A percentile compares a stretch with the other conserved stretches of the same genome.
These are phyloP conservation scores for Yponomeuta malinellus DNA, from an alignment of 2,888 invertebrate genomes.

Conservation along the genomic window DNA sequence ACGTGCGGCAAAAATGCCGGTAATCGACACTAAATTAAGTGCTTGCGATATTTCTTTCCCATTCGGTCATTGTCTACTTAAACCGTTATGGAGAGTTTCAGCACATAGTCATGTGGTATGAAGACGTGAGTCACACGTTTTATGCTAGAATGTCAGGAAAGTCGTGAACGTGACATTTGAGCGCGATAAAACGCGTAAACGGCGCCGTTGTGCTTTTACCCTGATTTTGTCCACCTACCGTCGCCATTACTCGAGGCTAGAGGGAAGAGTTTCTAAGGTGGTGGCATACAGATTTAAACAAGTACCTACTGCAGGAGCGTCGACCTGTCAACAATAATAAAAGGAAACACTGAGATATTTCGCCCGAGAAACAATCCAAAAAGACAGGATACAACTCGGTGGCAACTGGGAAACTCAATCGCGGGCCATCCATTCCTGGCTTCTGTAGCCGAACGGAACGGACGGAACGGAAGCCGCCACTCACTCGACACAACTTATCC, in stretches of 20 bases:
- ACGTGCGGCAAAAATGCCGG: constrained; percentile 45
- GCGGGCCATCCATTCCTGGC: constrained; percentile 5
- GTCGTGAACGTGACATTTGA: too few relatives aligned
- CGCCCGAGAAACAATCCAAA: not conserved
- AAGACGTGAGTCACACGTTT: too few relatives aligned
- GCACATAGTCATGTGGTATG: too few relatives aligned
- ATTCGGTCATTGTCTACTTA: not conserved
- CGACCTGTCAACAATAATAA: too few relatives aligned
- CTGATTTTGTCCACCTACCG: too few relatives aligned
- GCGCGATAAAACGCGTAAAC: too few relatives aligned
- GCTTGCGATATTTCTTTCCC: not conserved
- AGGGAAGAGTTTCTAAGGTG: too few relatives aligned
- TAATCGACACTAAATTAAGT: constrained; percentile 31
- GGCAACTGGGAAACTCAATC: not conserved
- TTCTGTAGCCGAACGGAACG: not conserved
- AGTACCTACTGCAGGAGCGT: too few relatives aligned
- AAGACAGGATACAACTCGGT: not conserved
- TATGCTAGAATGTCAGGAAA: too few relatives aligned
- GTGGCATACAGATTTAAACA: too few relatives aligned
- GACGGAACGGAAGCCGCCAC: constrained; percentile 43
- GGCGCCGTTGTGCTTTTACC: too few relatives aligned
- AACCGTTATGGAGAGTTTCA: not conserved
- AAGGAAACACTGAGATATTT: not conserved
- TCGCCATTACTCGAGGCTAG: too few relatives aligned
- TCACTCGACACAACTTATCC: constrained; percentile 67